Evolutionary conservation across 2,113 vertebrate species (phyloP), one percentile per base, ranked within the genome.

Genomic region (Centropus unirufus): DNA sequence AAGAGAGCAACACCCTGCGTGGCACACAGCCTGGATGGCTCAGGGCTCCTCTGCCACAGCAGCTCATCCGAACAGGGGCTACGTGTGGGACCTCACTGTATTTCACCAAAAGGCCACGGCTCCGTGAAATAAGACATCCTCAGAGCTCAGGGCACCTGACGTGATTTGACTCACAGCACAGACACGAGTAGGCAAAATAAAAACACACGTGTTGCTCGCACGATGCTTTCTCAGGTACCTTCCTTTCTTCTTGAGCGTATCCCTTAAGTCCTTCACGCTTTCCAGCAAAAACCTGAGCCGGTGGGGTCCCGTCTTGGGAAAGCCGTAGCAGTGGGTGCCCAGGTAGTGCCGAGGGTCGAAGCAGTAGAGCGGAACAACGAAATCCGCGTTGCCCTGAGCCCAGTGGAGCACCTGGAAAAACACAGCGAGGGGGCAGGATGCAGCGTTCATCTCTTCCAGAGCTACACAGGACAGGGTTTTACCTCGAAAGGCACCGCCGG

Each of bases 341-440:
- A 93, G 47, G 87, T 98, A 98, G 83, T 98, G 98, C 92, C 97
- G 96, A 8, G 98, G 98, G 86, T 99, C 98, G 17, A 99, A 98
- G 97, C 98, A 98, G 96, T 98, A 99, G 10, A 99, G 97, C 2
- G 98, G 98, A n/a, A 99, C 57, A 8, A 98, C 70, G 46, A 97
- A 68, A n/a, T 98, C 98, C 0, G 98, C 97, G 21, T 98, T 98
- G 54, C 61, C 95, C 88, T 98, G 97, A 61, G 98, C 98, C 98
- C 98, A 98, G 66, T 97, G 96, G 14, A 99, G 97, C 57, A 98
- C 95, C 98, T 98, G 91, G 4, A 40, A 64, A 52, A 44, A 55
- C 32, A 63, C 36, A 36, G n/a, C n/a, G n/a, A 21, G 19, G 47
- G 21, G 47, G 47, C 47, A 11, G 58, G 32, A 21, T 8, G 62